These are phyloP conservation scores for Amniataba percoides DNA, from an alignment of 2,797 vertebrate species.

Conservation along the genomic window DNA sequence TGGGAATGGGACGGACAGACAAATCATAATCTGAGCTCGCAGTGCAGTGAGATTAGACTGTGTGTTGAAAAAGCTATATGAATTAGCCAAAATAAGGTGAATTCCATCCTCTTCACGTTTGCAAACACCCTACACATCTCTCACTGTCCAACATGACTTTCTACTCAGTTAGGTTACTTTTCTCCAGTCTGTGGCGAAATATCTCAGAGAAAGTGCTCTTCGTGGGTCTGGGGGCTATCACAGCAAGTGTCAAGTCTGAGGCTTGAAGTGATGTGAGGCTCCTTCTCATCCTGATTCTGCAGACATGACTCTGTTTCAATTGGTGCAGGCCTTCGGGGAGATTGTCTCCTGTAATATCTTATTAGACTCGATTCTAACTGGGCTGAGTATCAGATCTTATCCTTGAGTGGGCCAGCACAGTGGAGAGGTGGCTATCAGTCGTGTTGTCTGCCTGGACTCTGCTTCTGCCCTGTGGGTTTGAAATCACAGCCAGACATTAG, in stretches of 20 bases:
- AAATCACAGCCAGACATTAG: background rate
- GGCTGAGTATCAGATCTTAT: slow-evolving; percentile 18
- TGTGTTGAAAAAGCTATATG: too few species aligned
- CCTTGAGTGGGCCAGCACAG: background rate
- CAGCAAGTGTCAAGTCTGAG: slow-evolving; percentile 20
- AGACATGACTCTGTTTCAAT: slow-evolving; percentile 27
- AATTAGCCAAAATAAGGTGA: background rate
- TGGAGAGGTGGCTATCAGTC: slow-evolving; percentile 1
- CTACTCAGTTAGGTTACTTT: background rate
- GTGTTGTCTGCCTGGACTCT: slow-evolving; percentile 1
- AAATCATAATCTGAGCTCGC: background rate
- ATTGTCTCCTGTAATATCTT: slow-evolving; percentile 29
- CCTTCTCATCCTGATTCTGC: slow-evolving; percentile 12
- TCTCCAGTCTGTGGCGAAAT: background rate
- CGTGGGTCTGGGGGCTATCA: background rate
- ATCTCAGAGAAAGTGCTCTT: background rate
- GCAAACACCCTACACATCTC: background rate
- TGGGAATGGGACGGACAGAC: too few species aligned
- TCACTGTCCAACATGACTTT: background rate
- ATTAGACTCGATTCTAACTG: slow-evolving; percentile 29
- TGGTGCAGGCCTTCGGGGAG: slow-evolving; percentile 11
- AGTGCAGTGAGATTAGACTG: background rate
- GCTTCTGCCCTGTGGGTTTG: slow-evolving; percentile 17
- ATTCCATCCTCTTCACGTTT: background rate
- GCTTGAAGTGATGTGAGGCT: slow-evolving; percentile 1